Percentiles rank a stretch among this genome's conserved stretches.
phyloP scores from a whole-genome alignment of 2,888 invertebrate genomes.

The Synergus laeviventris region DNA sequence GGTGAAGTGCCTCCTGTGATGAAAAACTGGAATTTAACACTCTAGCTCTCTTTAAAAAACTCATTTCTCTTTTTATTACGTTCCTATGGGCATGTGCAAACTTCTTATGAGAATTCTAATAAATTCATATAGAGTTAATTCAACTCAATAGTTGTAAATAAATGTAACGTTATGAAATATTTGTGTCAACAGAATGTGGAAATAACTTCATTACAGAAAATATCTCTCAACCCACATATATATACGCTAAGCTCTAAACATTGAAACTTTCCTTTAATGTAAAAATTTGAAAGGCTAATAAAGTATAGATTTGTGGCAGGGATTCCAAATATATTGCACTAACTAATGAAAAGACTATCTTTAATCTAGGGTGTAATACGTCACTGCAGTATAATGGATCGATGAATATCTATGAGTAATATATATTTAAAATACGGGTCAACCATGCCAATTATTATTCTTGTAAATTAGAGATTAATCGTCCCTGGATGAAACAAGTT shows the following conservation, averaged over 20 bases:
- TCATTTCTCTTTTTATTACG: background rate
- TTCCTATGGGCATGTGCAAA: slow-evolving; percentile 9
- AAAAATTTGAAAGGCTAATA: background rate
- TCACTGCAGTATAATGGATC: background rate
- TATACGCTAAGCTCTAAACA: no score
- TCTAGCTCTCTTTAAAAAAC: slow-evolving; percentile 22
- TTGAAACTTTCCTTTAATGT: background rate
- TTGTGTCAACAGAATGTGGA: background rate
- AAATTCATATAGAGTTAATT: no score
- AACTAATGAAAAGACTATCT: background rate
- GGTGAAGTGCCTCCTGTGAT: background rate
- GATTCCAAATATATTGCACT: background rate
- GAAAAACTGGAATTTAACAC: background rate
- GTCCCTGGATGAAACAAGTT: background rate
- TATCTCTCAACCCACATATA: background rate
- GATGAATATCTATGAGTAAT: background rate
- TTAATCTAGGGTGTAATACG: background rate
- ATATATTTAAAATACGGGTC: background rate
- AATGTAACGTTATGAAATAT: background rate
- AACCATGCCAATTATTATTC: background rate
- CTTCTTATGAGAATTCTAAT: background rate
- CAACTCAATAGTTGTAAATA: background rate
- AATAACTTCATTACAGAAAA: background rate
- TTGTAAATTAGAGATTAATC: slow-evolving; percentile 6
- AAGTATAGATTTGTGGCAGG: background rate